A percentile compares a stretch with the other conserved stretches of the same genome.
phyloP scores from a whole-genome alignment of 2,797 vertebrate genomes.

The Rhinoraja longicauda region DNA sequence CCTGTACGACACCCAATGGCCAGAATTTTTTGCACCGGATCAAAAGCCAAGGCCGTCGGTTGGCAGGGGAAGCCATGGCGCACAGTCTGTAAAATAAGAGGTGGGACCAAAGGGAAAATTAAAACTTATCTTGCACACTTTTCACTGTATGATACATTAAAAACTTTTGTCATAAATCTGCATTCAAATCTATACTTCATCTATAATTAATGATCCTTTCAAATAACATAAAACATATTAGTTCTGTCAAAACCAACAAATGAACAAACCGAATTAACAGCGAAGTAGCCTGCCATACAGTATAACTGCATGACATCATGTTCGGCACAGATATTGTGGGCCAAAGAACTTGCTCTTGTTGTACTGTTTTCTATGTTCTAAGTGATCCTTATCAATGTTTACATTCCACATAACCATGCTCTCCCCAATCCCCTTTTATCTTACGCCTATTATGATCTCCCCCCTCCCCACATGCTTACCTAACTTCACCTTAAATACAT shows the following conservation, averaged over 20 bases:
- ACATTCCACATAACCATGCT: background rate
- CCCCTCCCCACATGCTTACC: background rate
- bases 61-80: slow-evolving; percentile 94
- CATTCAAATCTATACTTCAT: background rate
- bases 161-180: background rate
- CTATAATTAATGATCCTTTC: background rate
- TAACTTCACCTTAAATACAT: background rate
- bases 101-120: background rate
- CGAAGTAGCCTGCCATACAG: background rate
- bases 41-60: slow-evolving; percentile 87
- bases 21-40: slow-evolving; percentile 94
- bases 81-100: slow-evolving; percentile 73
- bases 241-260: background rate
- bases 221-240: background rate
- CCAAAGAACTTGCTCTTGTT: too few relatives aligned
- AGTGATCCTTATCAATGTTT: background rate
- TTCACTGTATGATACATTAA: background rate
- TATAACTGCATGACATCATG: background rate
- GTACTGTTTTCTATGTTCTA: too few relatives aligned
- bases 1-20: slow-evolving; percentile 88
- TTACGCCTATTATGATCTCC: background rate
- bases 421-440: background rate
- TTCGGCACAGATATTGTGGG: too few relatives aligned
- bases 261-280: background rate
- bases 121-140: background rate